phyloP scores from a whole-genome alignment of 2,888 invertebrate species.

The Blastobasis lacticolella region DNA sequence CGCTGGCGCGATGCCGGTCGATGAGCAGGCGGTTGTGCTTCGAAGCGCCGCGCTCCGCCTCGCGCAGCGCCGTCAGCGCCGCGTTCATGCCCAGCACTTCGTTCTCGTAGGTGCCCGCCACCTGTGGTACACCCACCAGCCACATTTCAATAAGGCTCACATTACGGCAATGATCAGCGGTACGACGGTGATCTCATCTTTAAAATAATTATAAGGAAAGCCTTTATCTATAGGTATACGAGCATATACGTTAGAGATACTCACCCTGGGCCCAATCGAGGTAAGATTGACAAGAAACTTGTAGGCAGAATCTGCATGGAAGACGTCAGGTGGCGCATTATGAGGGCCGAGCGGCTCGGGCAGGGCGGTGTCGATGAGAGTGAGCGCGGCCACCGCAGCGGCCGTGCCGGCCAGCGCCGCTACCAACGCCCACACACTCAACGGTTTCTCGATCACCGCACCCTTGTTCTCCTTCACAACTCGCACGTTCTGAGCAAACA shows the following conservation, averaged over 20 bases:
- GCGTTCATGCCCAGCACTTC: conserved; percentile 81
- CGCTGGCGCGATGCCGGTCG: conserved; percentile 81
- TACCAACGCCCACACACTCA: conserved; percentile 48
- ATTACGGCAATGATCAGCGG: not conserved
- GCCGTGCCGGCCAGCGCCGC: conserved; percentile 68
- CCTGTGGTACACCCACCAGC: conserved; percentile 22
- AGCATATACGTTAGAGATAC: not conserved
- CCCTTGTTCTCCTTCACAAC: conserved; percentile 38
- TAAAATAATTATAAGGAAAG: too few species aligned
- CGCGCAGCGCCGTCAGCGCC: conserved; percentile 69
- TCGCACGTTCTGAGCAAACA: too few species aligned
- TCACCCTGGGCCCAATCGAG: conserved; percentile 73
- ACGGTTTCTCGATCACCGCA: conserved; percentile 19
- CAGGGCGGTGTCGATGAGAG: conserved; percentile 71
- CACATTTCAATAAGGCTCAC: not conserved
- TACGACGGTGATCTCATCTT: too few species aligned
- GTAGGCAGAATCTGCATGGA: conserved; percentile 77
- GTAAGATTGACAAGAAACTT: conserved; percentile 77
- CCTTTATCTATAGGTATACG: too few species aligned
- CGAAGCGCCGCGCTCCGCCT: conserved; percentile 64
- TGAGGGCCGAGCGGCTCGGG: conserved; percentile 61
- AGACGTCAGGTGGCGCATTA: conserved; percentile 24
- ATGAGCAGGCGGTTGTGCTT: conserved; percentile 74
- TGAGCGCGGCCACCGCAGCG: conserved; percentile 64
- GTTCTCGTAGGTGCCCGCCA: conserved; percentile 85